These are phyloP conservation scores for Pelochelys cantorii DNA, from an alignment of 2,797 vertebrate species.

Conservation along the genomic window DNA sequence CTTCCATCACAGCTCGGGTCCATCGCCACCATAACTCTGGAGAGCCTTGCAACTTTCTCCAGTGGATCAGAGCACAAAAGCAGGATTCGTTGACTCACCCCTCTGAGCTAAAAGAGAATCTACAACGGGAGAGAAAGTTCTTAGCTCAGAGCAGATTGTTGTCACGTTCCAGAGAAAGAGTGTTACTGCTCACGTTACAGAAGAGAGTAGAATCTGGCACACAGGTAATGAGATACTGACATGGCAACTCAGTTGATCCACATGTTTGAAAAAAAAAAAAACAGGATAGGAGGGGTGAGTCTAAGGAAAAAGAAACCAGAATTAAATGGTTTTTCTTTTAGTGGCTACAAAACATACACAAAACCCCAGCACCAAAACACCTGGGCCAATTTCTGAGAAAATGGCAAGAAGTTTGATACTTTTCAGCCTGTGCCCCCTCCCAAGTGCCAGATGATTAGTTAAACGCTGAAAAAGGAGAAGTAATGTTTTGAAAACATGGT, in stretches of 20 bases:
- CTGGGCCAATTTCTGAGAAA: rapidly evolving
- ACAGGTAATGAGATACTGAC: neutral
- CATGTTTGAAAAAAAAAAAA: neutral
- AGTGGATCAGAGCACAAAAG: neutral
- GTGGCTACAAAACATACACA: rapidly evolving
- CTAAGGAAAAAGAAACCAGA: rapidly evolving
- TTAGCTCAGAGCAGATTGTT: neutral
- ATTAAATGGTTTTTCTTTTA: neutral
- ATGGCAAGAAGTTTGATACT: rapidly evolving
- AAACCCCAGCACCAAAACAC: rapidly evolving
- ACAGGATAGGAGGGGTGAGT: neutral
- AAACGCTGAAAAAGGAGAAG: neutral
- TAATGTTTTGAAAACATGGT: neutral
- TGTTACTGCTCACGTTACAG: neutral
- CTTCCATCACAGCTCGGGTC: neutral
- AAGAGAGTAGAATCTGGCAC: neutral
- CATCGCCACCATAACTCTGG: neutral
- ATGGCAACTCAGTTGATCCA: neutral
- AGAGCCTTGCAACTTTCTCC: neutral
- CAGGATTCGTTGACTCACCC: neutral
- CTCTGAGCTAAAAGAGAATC: neutral
- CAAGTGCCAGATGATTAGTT: neutral
- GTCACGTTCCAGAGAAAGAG: neutral
- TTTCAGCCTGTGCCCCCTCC: neutral
- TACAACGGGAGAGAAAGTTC: neutral